Base-by-base conservation (phyloP, 2,888 invertebrate genomes). In the Aricia artaxerxes region DNA sequence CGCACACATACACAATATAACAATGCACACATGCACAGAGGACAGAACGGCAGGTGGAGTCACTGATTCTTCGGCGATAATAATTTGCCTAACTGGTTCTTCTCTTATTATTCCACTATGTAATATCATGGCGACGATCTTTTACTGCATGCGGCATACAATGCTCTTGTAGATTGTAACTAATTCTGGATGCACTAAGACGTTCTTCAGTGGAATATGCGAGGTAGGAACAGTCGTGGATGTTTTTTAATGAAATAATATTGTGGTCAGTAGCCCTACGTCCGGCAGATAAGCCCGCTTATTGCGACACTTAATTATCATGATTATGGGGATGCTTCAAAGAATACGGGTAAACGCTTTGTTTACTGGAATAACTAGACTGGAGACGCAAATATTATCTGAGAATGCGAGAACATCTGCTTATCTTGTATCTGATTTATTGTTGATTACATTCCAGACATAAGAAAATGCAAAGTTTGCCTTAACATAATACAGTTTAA, bases 21-120 rank as follows among this genome's bases (percentile, higher is more conserved):
- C 86, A 85, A 85, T 85, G 83, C 84, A 83, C 84, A 84, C 84
- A 84, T 82, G 81, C 84, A 84, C 83, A 87, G 87, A 87, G 85
- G 85, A 86, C 88, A 86, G 82, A 83, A 82, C 87, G 90, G 92
- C 93, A 93, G 93, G 93, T 93, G 93, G 87, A 91, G 82, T 86
- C 90, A 88, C 88, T 90, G 91, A 92, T 93, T 91, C 91, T 85
- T 88, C 85, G 88, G 88, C 87, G 92, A 92, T 92, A 92, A 92
- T 92, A 92, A 92, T 93, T 92, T 92, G 88, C 92, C 89, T 92
- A 92, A 93, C 93, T 88, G 91, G 93, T 93, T 85, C 82, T 82
- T 84, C 90, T 89, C 88, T 90, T 88, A 88, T 89, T 84, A 84
- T 86, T 82, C 79, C 81, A 85, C 85, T 83, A 85, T 80, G 53